Evolutionary conservation across 2,797 vertebrate species (phyloP).

Genomic region (Hippoglossus hippoglossus): DNA sequence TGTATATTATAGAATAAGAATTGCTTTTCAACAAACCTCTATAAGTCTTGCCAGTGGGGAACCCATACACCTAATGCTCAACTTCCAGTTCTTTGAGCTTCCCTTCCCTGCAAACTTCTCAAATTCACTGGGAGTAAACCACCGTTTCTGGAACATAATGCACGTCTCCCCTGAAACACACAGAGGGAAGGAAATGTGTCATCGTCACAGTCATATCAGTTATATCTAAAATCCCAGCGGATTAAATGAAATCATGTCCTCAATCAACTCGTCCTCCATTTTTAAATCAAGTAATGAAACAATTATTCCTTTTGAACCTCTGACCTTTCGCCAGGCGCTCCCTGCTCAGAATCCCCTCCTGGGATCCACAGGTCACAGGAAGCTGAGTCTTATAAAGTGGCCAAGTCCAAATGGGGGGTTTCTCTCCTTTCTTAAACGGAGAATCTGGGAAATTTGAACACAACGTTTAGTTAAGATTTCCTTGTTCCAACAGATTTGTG

Average conservation of each 20-base stretch:
- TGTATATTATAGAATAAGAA: not conserved
- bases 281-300: not conserved
- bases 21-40: conserved; percentile 53
- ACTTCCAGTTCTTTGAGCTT: conserved; percentile 75
- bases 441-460: conserved; percentile 55
- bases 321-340: conserved; percentile 72
- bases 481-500: not conserved
- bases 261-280: no score
- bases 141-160: conserved; percentile 46
- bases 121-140: conserved; percentile 75
- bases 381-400: conserved; percentile 62
- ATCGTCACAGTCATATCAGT: not conserved
- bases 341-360: conserved; percentile 50
- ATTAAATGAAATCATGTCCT: no score
- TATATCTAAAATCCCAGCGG: no score
- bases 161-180: conserved; percentile 71
- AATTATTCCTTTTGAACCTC: not conserved
- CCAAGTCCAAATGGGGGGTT: conserved; percentile 70
- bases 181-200: not conserved
- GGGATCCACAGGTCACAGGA: conserved; percentile 74
- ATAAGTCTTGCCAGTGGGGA: conserved; percentile 68
- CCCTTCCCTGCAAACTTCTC: conserved; percentile 69
- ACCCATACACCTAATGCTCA: conserved; percentile 64
- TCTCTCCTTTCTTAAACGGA: conserved; percentile 65
- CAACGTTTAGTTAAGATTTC: not conserved